These are phyloP conservation scores for Melitaea athalia DNA, from an alignment of 2,888 invertebrate species.

Conservation along the genomic window DNA sequence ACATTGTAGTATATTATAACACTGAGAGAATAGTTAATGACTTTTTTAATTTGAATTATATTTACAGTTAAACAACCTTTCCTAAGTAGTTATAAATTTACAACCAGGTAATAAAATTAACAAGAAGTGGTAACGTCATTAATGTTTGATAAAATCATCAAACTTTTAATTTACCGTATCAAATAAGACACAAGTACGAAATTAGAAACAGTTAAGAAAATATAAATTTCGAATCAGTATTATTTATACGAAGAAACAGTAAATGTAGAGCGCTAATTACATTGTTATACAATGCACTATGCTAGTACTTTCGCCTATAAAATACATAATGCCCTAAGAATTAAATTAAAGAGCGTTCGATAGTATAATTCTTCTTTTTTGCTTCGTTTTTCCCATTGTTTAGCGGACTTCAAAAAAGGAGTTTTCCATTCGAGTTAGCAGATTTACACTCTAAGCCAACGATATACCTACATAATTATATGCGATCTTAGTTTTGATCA, in stretches of 20 bases:
- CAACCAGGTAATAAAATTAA: too few species aligned
- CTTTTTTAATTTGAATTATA: too few species aligned
- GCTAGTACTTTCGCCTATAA: constrained; percentile 46
- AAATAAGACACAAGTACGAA: not conserved
- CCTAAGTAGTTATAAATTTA: too few species aligned
- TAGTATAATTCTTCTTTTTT: not conserved
- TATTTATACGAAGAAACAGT: constrained; percentile 31
- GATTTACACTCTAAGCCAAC: too few species aligned
- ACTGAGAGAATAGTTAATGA: too few species aligned
- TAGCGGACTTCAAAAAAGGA: too few species aligned
- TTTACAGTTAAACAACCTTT: too few species aligned
- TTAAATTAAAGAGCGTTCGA: constrained; percentile 10
- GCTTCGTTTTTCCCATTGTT: not conserved
- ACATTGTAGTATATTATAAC: too few species aligned
- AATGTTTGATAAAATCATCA: not conserved
- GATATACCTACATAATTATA: too few species aligned
- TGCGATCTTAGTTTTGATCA: too few species aligned
- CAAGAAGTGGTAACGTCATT: not conserved
- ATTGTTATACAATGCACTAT: constrained; percentile 48
- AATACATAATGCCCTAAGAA: constrained; percentile 27
- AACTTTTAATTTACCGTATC: not conserved
- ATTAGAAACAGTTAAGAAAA: constrained; percentile 8
- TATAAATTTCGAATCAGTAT: constrained; percentile 11
- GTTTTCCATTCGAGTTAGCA: too few species aligned
- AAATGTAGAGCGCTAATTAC: constrained; percentile 55